These are phyloP conservation scores for Bombus breviceps DNA, from an alignment of 1,140 invertebrate genomes.

Conservation along the genomic window DNA sequence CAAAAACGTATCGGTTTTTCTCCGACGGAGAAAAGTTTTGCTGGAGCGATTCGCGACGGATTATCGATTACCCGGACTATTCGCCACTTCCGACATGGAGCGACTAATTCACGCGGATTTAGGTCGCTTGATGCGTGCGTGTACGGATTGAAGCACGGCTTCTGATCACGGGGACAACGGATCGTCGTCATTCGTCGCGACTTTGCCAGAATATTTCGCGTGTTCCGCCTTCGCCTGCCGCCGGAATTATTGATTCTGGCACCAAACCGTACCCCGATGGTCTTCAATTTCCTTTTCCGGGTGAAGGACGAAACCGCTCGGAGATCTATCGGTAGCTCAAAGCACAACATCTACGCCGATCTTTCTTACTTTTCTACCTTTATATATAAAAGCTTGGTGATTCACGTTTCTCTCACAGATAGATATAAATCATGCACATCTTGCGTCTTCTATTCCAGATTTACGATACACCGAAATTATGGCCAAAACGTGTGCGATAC, in stretches of 20 bases:
- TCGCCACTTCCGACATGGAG: constrained; percentile 15
- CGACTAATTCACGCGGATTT: constrained; percentile 44
- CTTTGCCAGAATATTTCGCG: constrained; percentile 54
- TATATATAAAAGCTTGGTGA: too few relatives aligned
- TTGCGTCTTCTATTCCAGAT: too few relatives aligned
- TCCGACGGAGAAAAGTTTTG: not conserved
- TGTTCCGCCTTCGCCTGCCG: constrained; percentile 26
- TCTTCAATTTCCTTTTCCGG: constrained; percentile 59
- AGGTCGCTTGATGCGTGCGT: constrained; percentile 27
- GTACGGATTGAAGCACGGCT: not conserved
- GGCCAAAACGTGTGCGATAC: too few relatives aligned
- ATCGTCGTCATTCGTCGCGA: constrained; percentile 28
- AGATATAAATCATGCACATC: too few relatives aligned
- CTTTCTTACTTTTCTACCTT: not conserved
- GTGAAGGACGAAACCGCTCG: constrained; percentile 51
- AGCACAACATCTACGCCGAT: not conserved
- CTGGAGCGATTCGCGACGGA: not conserved
- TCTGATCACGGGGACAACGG: not conserved
- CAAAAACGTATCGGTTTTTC: constrained; percentile 5
- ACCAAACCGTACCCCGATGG: constrained; percentile 51
- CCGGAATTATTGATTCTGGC: constrained; percentile 66
- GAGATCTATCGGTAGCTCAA: not conserved
- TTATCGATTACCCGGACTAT: constrained; percentile 49
- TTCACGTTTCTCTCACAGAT: too few relatives aligned
- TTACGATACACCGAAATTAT: too few relatives aligned